Percentiles rank a stretch among this genome's conserved stretches.
Evolutionary conservation across 30 jellyfish, hydroid and myxozoan species (phyloP).

Genomic region (Chironex yamaguchii): DNA sequence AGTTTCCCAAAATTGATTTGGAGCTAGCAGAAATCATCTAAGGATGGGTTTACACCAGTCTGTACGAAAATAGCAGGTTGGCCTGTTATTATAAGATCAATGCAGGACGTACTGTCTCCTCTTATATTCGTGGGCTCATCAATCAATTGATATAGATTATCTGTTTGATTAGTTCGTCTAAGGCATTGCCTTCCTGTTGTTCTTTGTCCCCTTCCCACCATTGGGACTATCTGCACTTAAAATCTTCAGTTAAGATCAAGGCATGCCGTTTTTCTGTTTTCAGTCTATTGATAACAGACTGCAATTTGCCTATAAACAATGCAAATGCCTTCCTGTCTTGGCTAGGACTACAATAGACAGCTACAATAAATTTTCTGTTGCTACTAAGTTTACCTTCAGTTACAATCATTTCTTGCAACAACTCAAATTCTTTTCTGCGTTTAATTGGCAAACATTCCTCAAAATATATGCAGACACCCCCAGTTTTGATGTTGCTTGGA

Average conservation of each 20-base stretch:
- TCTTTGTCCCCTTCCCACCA: conserved; percentile 43
- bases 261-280: conserved; percentile 11
- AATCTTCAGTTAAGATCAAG: too few relatives aligned
- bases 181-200: conserved; percentile 28
- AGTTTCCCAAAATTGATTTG: conserved; percentile 15
- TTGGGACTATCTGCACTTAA: conserved; percentile 12
- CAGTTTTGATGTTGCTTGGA: conserved; percentile 32
- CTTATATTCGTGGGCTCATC: too few relatives aligned
- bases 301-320: conserved; percentile 14
- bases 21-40: conserved; percentile 25
- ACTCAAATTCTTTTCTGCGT: conserved; percentile 35
- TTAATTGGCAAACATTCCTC: conserved; percentile 21
- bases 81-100: conserved; percentile 19
- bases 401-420: conserved; percentile 29
- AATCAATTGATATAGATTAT: conserved; percentile 34
- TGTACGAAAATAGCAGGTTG: background rate
- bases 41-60: conserved; percentile 44
- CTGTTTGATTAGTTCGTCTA: conserved; percentile 22
- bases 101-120: too few relatives aligned
- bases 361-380: conserved; percentile 3
- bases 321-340: conserved; percentile 30
- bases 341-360: conserved; percentile 31
- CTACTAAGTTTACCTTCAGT: background rate
- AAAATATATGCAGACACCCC: conserved; percentile 21
- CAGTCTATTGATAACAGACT: conserved; percentile 7